Evolutionary conservation across 2,888 invertebrate genomes (phyloP), one percentile per base, ranked within the genome.

Genomic region (Isoperla grammatica): DNA sequence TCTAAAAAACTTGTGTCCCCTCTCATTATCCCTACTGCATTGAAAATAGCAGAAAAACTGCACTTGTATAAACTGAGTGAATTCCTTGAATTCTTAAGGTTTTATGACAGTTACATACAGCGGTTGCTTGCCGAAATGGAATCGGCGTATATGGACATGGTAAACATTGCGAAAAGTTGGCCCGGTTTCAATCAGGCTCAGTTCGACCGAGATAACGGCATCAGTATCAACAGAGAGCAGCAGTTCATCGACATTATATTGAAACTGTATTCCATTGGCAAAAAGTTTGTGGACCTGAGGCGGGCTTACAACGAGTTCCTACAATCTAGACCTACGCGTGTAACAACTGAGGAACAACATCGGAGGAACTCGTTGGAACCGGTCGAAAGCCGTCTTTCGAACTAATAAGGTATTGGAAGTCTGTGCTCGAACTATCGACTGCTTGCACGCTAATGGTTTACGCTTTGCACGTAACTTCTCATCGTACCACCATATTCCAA

Each of bases 81-180:
- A 12, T 23, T 50, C 11, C 23, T 50, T n/a, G 15, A 17, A 2
- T 50, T 50, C 49, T 15, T 50, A n/a, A 29, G 29, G 13, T 50
- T 50, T 35, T 50, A 15, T 12, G n/a, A 29, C 13, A 29, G 35
- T 15, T 50, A 29, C 13, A 50, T 50, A 15, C 3, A 35, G 12
- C 23, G 29, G 49, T 29, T 50, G 6, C 15, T 50, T 22, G n/a
- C 22, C 23, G 49, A 50, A 13, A 50, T 50, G 49, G 29, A 23
- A n/a, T 50, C 15, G 22, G 49, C 29, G 6, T 50, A 50, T 13
- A 15, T 29, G 15, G 23, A 50, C 15, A 15, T 23, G n/a, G 15
- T 50, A 23, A 50, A 35, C 29, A 23, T 29, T 29, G 22, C 13
- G 12, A 50, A 50, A 50, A 29, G 11, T 29, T 35, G 15, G 3